phyloP scores from a whole-genome alignment of 2,797 vertebrate species.

The Esox lucius region DNA sequence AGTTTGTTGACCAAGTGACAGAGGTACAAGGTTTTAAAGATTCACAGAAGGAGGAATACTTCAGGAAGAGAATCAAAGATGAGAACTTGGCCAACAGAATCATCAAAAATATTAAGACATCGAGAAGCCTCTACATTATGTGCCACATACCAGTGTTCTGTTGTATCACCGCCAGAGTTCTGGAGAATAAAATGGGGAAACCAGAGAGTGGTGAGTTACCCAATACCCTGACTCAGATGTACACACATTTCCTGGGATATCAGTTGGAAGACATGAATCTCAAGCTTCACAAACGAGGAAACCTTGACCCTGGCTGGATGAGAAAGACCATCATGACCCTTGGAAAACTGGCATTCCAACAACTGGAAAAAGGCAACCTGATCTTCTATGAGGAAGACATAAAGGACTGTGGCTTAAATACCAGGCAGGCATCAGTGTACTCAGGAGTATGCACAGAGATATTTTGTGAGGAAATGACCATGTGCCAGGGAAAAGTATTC shows the following conservation, averaged over 20 bases:
- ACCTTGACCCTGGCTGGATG: constrained; percentile 22
- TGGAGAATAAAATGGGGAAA: constrained; percentile 40
- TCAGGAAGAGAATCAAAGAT: constrained; percentile 52
- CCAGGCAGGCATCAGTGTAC: constrained; percentile 50
- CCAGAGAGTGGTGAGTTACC: constrained; percentile 43
- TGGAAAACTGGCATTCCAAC: constrained; percentile 62
- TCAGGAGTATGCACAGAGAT: constrained; percentile 68
- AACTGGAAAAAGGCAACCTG: constrained; percentile 56
- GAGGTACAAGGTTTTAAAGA: too few species aligned
- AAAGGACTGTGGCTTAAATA: constrained; percentile 40
- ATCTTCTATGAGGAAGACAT: constrained; percentile 68
- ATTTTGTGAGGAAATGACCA: constrained; percentile 51
- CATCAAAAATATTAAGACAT: constrained; percentile 59
- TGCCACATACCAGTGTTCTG: constrained; percentile 72
- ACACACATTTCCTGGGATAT: constrained; percentile 58
- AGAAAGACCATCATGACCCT: constrained; percentile 49
- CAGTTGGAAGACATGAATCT: constrained; percentile 42
- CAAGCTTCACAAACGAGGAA: constrained; percentile 29
- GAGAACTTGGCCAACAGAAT: constrained; percentile 42
- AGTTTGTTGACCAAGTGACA: too few species aligned
- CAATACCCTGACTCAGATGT: constrained; percentile 68
- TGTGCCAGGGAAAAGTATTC: constrained; percentile 59
- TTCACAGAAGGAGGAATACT: too few species aligned
- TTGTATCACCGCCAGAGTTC: constrained; percentile 57
- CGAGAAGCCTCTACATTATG: constrained; percentile 69